Evolutionary conservation across 2,888 invertebrate genomes (phyloP).

Genomic region (Tiphia femorata): DNA sequence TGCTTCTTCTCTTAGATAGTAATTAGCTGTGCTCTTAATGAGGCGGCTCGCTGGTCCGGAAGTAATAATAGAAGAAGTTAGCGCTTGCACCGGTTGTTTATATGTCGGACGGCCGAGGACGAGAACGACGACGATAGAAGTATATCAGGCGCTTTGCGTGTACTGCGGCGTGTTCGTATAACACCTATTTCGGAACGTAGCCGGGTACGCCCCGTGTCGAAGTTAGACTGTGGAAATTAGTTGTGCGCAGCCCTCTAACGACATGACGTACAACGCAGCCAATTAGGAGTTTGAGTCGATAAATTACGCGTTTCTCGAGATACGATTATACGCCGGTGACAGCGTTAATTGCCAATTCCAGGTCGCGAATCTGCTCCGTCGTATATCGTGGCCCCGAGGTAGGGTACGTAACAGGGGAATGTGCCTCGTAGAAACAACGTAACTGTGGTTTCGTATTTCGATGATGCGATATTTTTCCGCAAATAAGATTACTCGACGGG

Average conservation of each 20-base stretch:
- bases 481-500: too few species aligned
- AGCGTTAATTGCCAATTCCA: constrained; percentile 62
- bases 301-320: constrained; percentile 59
- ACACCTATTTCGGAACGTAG: constrained; percentile 40
- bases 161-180: constrained; percentile 27
- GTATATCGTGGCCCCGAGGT: constrained; percentile 37
- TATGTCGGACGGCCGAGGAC: constrained; percentile 25
- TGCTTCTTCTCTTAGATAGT: constrained; percentile 40
- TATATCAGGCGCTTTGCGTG: constrained; percentile 10
- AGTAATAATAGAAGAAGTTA: constrained; percentile 46
- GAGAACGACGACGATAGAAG: neutral
- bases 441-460: too few species aligned
- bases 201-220: constrained; percentile 44
- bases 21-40: constrained; percentile 46
- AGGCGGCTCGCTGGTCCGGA: constrained; percentile 40
- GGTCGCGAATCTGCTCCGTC: constrained; percentile 46
- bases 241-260: constrained; percentile 50
- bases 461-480: too few species aligned
- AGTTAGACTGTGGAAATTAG: constrained; percentile 52
- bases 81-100: constrained; percentile 45
- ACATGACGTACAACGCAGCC: constrained; percentile 54
- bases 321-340: constrained; percentile 58
- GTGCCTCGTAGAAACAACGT: neutral
- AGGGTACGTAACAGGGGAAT: neutral
- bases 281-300: constrained; percentile 62